phyloP scores from a whole-genome alignment of 2,888 invertebrate genomes.

The Scotopteryx bipunctaria region DNA sequence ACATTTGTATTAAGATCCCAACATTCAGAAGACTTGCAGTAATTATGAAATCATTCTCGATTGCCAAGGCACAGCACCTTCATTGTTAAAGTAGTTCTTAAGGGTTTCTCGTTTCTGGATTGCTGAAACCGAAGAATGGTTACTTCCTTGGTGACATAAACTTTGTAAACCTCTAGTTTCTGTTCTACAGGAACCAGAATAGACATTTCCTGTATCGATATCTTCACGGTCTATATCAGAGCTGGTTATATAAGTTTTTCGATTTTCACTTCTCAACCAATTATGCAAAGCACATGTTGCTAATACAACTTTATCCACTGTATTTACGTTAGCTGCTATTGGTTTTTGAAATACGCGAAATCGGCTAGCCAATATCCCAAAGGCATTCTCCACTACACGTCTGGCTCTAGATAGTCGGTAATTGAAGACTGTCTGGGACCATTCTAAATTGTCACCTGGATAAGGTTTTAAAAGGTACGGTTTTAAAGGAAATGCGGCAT shows the following conservation, averaged over 20 bases:
- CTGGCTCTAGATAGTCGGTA: constrained; percentile 25
- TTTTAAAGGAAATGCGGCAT: constrained; percentile 23
- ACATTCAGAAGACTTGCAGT: too few relatives aligned
- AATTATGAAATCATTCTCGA: constrained; percentile 16
- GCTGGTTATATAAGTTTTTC: constrained; percentile 21
- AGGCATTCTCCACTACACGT: constrained; percentile 14
- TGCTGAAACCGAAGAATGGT: constrained; percentile 23
- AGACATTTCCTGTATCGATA: constrained; percentile 23
- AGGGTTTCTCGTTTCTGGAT: constrained; percentile 22
- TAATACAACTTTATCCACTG: constrained; percentile 25
- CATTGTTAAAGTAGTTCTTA: constrained; percentile 15
- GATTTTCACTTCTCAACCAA: constrained; percentile 17
- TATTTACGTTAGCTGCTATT: constrained; percentile 22
- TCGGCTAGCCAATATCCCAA: constrained; percentile 19
- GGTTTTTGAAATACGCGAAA: constrained; percentile 23
- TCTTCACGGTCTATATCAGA: constrained; percentile 24
- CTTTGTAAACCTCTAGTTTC: constrained; percentile 27
- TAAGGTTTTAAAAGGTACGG: constrained; percentile 22
- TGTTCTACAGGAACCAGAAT: constrained; percentile 23
- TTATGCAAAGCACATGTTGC: constrained; percentile 29
- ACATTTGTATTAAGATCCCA: too few relatives aligned
- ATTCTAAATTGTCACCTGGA: constrained; percentile 4
- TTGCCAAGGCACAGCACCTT: constrained; percentile 26
- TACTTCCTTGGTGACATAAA: constrained; percentile 25
- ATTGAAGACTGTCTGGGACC: constrained; percentile 19